Base-by-base conservation (phyloP, 2,113 vertebrate genomes). In the Lathamus discolor region DNA sequence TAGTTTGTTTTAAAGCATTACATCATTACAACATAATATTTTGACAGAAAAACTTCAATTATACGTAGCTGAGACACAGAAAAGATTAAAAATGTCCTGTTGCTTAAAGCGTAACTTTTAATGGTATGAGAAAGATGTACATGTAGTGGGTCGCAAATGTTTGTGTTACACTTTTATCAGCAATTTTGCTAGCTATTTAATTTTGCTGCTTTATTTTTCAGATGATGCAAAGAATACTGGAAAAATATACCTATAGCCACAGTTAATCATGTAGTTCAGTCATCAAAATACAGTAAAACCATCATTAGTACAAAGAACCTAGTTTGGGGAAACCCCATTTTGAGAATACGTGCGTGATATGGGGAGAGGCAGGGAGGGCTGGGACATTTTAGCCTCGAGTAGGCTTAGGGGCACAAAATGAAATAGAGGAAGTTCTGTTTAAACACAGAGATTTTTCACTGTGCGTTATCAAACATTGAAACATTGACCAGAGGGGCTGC, bases 1-100 rank as follows among this genome's bases (percentile, higher is more conserved):
- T 83, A 76, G 67, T 83, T 93, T 92, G 9, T 92, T 92, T 77
- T 57, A 72, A 78, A 41, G 29, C 29, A 48, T 94, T 63, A 86
- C 69, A 74, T 83, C 31, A 70, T 70, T 63, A 4, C 37, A 80
- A 22, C 43, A 44, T 9, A 24, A 6, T 92, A 39, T 94, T 92
- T 94, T 81, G 49, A 18, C 93, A 43, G 13, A 33, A 83, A 95
- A 93, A 29, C 54, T 46, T 80, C 22, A 5, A 7, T 54, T 86
- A 33, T 55, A 17, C 33, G 27, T 73, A 83, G 19, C 59, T 51
- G 70, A 85, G 70, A 62, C 8, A 51, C 25, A 39, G 41, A 67
- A 82, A 75, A 74, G 10, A 86, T 66, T 41, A 35, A 73, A 91
- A 72, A 46, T 46, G 11, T 25, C 17, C 15, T 54, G 19, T 84